Conservation (phyloP, 2,113 vertebrate species). For the Crotalus horridus region DNA sequence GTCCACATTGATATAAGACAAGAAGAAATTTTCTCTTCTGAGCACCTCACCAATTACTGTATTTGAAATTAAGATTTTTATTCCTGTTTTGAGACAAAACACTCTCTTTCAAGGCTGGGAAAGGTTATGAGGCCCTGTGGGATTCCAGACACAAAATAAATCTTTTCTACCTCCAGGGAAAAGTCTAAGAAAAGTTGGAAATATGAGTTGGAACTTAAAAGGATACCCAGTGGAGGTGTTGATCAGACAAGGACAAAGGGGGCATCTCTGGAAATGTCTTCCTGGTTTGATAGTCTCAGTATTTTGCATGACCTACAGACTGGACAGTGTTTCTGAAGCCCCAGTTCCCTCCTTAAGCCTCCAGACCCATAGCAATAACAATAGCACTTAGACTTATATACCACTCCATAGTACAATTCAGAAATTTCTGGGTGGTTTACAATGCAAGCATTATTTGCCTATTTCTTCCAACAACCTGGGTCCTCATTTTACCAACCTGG, state of each 20-base stretch:
- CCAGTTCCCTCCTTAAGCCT: neutral
- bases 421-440: too few species aligned
- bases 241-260: neutral
- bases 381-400: too few species aligned
- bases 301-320: neutral
- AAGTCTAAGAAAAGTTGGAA: too few species aligned
- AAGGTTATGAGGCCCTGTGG: neutral
- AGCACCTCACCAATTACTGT: neutral
- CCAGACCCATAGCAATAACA: neutral
- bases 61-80: neutral
- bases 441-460: too few species aligned
- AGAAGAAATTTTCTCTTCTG: neutral
- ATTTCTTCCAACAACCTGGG: too few species aligned
- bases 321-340: neutral
- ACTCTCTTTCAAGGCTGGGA: neutral
- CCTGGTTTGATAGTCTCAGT: neutral
- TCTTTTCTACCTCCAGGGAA: neutral
- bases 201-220: too few species aligned
- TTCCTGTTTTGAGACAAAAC: neutral
- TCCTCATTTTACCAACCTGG: too few species aligned
- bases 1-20: neutral
- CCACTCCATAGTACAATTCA: too few species aligned
- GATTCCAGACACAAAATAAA: neutral
- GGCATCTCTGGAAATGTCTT: neutral
- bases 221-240: neutral